Evolutionary conservation across 2,113 vertebrate species (phyloP).

Genomic region (Corvus hawaiiensis): DNA sequence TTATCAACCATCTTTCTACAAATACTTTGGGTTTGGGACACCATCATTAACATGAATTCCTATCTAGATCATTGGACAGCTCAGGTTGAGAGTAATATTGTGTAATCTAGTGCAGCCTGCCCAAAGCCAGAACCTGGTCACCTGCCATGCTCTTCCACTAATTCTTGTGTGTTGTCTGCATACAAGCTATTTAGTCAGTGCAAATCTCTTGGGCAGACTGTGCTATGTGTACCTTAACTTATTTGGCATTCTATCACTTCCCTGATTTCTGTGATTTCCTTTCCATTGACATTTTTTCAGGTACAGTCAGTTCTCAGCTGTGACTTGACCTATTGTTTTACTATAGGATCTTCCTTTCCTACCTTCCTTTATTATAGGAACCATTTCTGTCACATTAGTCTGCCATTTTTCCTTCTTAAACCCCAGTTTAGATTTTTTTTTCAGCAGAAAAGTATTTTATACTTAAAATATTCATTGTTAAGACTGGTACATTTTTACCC

Average conservation of each 20-base stretch:
- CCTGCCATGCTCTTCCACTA: background rate
- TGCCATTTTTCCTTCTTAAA: background rate
- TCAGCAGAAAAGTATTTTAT: background rate
- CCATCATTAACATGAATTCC: background rate
- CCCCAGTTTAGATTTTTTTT: background rate
- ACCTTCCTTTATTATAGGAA: background rate
- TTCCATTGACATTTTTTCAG: background rate
- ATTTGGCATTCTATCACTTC: background rate
- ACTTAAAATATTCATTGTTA: background rate
- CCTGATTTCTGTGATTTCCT: background rate
- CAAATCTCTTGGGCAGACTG: background rate
- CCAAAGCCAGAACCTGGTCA: background rate
- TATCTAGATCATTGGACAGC: background rate
- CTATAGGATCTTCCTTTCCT: background rate
- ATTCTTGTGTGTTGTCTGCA: background rate
- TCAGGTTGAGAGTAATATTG: background rate
- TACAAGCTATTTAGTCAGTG: background rate
- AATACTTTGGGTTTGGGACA: background rate
- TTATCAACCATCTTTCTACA: background rate
- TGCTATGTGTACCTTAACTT: background rate
- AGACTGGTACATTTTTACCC: background rate
- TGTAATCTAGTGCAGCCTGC: background rate
- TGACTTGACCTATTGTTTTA: background rate
- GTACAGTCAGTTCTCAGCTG: background rate
- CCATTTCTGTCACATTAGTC: background rate